Evolutionary conservation across 2,113 vertebrate genomes (phyloP).

Genomic region (Plectropomus leopardus): DNA sequence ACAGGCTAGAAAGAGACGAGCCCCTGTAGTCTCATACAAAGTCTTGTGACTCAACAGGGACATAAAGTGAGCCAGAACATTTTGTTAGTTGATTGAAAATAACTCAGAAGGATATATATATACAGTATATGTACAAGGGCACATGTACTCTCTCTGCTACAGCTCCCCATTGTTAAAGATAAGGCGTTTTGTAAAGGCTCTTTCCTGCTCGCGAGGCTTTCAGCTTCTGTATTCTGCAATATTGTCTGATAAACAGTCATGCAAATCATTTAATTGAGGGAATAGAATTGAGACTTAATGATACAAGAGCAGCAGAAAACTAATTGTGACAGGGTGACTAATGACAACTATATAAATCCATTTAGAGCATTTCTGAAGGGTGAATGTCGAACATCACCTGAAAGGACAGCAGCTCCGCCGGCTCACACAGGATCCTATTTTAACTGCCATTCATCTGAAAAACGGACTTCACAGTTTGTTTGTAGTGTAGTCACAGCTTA

Average conservation of each 20-base stretch:
- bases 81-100: neutral
- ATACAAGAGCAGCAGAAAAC: constrained; percentile 50
- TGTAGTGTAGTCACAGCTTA: constrained; percentile 28
- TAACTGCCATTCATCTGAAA: constrained; percentile 40
- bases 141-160: too few relatives aligned
- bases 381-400: constrained; percentile 11
- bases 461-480: constrained; percentile 43
- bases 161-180: neutral
- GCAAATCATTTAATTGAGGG: constrained; percentile 48
- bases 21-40: constrained; percentile 20
- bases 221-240: neutral
- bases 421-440: constrained; percentile 8
- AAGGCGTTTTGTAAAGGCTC: neutral
- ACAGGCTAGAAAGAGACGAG: constrained; percentile 10
- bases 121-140: neutral
- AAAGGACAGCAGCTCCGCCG: constrained; percentile 28
- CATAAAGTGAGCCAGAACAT: neutral
- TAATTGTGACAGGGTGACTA: constrained; percentile 63
- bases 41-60: constrained; percentile 14
- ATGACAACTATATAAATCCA: constrained; percentile 47
- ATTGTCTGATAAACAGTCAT: constrained; percentile 36
- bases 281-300: constrained; percentile 51
- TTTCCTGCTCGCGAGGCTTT: neutral
- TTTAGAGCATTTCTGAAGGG: constrained; percentile 34
- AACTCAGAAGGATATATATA: too few relatives aligned